Base-by-base conservation (phyloP, 2,113 vertebrate genomes). In the Callospermophilus lateralis region DNA sequence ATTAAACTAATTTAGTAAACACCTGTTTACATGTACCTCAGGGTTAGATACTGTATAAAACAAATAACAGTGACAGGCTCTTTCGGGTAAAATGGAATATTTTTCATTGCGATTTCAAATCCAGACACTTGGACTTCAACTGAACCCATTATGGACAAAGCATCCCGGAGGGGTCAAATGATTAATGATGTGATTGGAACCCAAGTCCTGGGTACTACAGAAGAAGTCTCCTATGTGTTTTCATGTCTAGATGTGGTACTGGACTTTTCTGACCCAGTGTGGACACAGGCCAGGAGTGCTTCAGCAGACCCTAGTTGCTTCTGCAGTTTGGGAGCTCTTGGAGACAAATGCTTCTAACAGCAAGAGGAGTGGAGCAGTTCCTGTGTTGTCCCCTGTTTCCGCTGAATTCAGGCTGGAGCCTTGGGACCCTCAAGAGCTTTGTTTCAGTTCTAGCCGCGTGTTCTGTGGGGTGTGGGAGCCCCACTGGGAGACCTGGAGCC, bases 1-100 rank as follows among this genome's bases (percentile, higher is more conserved):
- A 94, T 96, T 76, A 87, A 95, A 95, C 93, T 95, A 89, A 98
- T 97, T 90, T 85, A 90, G 93, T 96, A 96, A 97, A 97, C 95
- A 97, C 89, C 92, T 97, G 95, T 98, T 96, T 96, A 87, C 58
- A 48, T 80, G 93, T 16, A 92, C 58, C 76, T 93, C 79, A 87
- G 77, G 86, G 87, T 93, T 93, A 94, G 79, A 42, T 37, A 84
- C 65, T 26, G 8, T 37, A 84, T 74, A 67, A 94, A 85, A 89
- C 74, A 94, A 97, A 70, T 68, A 53, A 61, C 83, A 89, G 79
- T 80, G 90, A 93, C 83, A 94, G 86, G 65, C 67, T 55, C 39
- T 84, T 45, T 87, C 8, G 3, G 92, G 91, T 92, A 51, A 80
- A 55, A 86, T 2, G 63, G 53, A n/a, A 68, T 45, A 37, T 22